Conservation (phyloP, 2,888 invertebrate species). For the Nemotelus pantherinus region DNA sequence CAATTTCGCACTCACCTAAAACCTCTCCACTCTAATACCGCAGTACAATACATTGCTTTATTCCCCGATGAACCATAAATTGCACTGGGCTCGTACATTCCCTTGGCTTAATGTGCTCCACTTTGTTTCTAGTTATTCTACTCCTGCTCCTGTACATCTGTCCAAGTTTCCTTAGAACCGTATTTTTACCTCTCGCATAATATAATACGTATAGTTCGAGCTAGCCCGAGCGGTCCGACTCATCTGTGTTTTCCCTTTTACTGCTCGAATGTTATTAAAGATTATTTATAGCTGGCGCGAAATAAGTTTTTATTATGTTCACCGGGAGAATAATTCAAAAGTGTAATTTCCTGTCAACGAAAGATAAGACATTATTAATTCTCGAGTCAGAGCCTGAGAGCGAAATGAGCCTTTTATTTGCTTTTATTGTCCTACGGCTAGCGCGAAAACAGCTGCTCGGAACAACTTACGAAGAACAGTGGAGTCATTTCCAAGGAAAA, state of each 20-base stretch:
- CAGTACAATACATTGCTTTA: not conserved
- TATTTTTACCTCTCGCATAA: too few relatives aligned
- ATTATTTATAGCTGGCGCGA: constrained; percentile 44
- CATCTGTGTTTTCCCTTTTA: constrained; percentile 22
- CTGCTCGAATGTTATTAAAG: constrained; percentile 42
- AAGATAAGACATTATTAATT: constrained; percentile 55
- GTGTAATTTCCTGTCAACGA: constrained; percentile 55
- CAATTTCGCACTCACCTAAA: too few relatives aligned
- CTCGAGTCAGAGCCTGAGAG: constrained; percentile 48
- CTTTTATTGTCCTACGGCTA: constrained; percentile 50
- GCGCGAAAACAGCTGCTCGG: constrained; percentile 45
- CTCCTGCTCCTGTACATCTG: not conserved
- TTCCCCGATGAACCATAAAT: constrained; percentile 45
- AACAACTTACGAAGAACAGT: not conserved
- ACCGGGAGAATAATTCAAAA: constrained; percentile 53
- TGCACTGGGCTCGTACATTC: constrained; percentile 39
- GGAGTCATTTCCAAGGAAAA: not conserved
- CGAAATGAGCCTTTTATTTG: constrained; percentile 47
- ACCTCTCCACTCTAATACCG: too few relatives aligned
- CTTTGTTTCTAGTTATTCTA: constrained; percentile 39
- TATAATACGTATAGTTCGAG: not conserved
- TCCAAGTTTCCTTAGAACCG: not conserved
- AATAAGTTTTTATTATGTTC: constrained; percentile 49
- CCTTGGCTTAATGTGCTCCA: constrained; percentile 45
- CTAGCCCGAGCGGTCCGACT: constrained; percentile 15